Base-by-base conservation (phyloP, 2,113 vertebrate species). In the Laticauda colubrina region DNA sequence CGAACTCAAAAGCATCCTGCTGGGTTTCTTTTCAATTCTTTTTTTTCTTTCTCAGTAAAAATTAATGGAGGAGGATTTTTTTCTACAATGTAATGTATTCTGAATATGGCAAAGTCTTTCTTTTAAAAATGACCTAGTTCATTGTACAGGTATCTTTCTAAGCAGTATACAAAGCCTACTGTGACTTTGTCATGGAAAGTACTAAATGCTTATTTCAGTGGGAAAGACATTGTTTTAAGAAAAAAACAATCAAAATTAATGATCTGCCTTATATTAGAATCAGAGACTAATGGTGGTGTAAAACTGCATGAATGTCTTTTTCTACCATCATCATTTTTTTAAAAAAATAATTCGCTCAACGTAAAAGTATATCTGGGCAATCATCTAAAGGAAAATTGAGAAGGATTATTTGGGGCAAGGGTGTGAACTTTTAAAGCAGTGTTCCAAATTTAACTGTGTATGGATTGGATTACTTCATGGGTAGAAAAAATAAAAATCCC, bases 191-290 rank as follows among this genome's bases (percentile, higher is more conserved):
- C 94, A 94, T 96, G 94, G 97, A 96, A 97, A 98, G 95, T 95
- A 97, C 96, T 97, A 93, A 95, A 81, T 93, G 91, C 96, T 87
- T 34, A 94, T 96, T 96, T 95, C 96, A 97, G 90, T 96, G 95
- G 95, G 94, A 97, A 96, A 95, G 95, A 97, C 88, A 93, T 95
- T 95, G 95, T 97, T 97, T 81, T 95, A 95, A 92, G 97, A 97
- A 64, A 39, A 39, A 39, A 97, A 97, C 93, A 96, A 92, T 97
- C 97, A 97, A 97, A 94, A 96, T 97, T 96, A 95, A 97, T 96
- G 95, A 97, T 95, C 96, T 98, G 97, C 97, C 98, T 98, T 98
- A 97, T 96, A 96, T 96, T 96, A 97, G 95, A 97, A 96, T 97
- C 97, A 97, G 97, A 98, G 94, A 97, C 95, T 97, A 97, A 97